phyloP scores from a whole-genome alignment of 2,888 invertebrate species.

The Drosophila picticornis region DNA sequence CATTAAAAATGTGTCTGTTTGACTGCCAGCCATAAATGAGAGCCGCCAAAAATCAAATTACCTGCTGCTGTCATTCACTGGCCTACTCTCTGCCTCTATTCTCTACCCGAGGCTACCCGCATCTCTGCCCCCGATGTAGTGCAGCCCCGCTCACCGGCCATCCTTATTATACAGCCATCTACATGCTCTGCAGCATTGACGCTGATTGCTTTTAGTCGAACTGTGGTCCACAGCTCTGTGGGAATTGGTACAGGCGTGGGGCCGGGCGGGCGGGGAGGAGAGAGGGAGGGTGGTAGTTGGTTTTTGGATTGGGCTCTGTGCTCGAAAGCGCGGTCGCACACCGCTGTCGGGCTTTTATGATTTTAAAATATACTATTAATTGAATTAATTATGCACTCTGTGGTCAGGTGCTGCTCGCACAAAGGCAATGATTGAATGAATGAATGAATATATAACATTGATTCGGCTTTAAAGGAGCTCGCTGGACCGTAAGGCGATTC shows the following conservation, averaged over 20 bases:
- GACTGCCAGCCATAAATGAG: conserved; percentile 54
- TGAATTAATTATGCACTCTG: conserved; percentile 77
- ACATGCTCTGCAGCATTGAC: conserved; percentile 48
- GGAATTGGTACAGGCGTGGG: conserved; percentile 14
- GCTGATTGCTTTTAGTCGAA: conserved; percentile 74
- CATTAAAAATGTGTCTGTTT: conserved; percentile 35
- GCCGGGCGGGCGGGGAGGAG: neutral
- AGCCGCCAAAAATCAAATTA: conserved; percentile 68
- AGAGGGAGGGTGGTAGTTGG: neutral
- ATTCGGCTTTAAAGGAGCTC: neutral
- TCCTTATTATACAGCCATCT: conserved; percentile 2
- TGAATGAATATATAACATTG: neutral
- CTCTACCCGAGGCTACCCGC: neutral
- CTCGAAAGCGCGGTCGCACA: conserved; percentile 13
- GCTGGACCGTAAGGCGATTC: neutral
- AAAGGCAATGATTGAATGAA: neutral
- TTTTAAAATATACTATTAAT: conserved; percentile 73
- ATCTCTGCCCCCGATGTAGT: no score
- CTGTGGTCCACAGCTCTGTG: conserved; percentile 36
- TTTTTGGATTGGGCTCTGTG: conserved; percentile 10
- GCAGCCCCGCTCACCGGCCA: neutral
- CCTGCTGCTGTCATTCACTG: conserved; percentile 38
- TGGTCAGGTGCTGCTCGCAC: conserved; percentile 48
- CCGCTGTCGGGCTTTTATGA: conserved; percentile 56
- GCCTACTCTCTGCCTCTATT: neutral